Base-by-base conservation (phyloP, 2,888 invertebrate genomes). In the Spilarctia lutea region DNA sequence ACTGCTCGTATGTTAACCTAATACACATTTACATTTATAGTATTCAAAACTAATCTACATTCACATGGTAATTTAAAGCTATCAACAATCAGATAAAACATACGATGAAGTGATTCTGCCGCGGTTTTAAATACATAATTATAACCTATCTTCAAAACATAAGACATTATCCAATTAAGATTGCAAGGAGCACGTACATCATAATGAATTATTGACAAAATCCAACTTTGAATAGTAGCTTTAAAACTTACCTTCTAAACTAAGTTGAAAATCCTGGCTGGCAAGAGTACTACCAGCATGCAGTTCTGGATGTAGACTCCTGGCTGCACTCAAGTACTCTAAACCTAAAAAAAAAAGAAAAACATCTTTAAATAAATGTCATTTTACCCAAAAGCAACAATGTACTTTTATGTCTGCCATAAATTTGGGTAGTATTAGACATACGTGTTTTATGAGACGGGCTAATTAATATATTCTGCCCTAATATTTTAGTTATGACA, bases 181-280 rank as follows among this genome's bases (percentile, higher is more conserved):
- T 63, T 16, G 18, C 30, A 27, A 27, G 2, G 27, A 30, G 27
- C 60, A 30, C 60, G 18, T 27, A 30, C 30, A 6, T 13, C 27
- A 3, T 10, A 24, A 66, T 24, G 3, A n/a, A 66, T 66, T 39
- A n/a, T 66, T 24, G 18, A 24, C 2, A 39, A 8, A 30, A 8
- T 35, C 13, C 0, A 24, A 24, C 4, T 33, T 48, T 56, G 1
- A 18, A 69, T 4, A 0, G 11, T 30, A 0, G 16, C n/a, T 33
- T 16, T 4, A 45, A 63, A 13, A 39, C 60, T 76, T 96, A 98
- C 98, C 98, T 95, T 99, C 99, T 94, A 99, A 96, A 89, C 99
- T 98, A 89, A 99, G 98, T 82, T 98, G 98, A 87, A 99, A 98
- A 88, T 99, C 99, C 79, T 98, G 98, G 87, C 98, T 98, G 68